Evolutionary conservation across 2,888 invertebrate genomes (phyloP).

Genomic region (Alcis repandata): DNA sequence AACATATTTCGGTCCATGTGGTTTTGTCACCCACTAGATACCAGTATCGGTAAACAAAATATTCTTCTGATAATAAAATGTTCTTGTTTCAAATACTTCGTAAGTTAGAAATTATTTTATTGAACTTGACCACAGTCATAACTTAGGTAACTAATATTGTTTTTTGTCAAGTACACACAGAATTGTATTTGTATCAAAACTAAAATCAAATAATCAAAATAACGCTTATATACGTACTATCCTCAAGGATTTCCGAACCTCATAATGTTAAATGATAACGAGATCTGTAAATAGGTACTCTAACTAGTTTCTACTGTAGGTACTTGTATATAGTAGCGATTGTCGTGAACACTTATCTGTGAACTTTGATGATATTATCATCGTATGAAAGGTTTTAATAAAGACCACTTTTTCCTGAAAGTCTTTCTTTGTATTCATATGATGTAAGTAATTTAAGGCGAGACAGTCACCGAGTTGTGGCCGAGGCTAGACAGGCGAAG

Average conservation of each 20-base stretch:
- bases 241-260: neutral
- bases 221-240: neutral
- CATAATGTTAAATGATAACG: neutral
- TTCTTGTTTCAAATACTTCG: no score
- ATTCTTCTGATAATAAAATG: no score
- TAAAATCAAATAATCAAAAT: slow-evolving; percentile 17
- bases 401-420: slow-evolving; percentile 76
- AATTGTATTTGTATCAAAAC: neutral
- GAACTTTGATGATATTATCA: slow-evolving; percentile 64
- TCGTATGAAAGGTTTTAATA: slow-evolving; percentile 73
- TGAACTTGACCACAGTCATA: no score
- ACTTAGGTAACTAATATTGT: no score
- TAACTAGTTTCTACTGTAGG: slow-evolving; percentile 45
- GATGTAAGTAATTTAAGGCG: no score
- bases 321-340: slow-evolving; percentile 62
- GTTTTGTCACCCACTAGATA: neutral
- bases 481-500: no score
- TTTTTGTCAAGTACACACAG: no score
- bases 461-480: no score
- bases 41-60: no score
- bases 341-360: slow-evolving; percentile 74
- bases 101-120: no score
- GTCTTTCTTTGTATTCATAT: slow-evolving; percentile 51
- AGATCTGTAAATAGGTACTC: slow-evolving; percentile 36
- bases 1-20: no score